These are phyloP conservation scores for Polia nebulosa DNA, from an alignment of 2,888 invertebrate species.

Conservation along the genomic window DNA sequence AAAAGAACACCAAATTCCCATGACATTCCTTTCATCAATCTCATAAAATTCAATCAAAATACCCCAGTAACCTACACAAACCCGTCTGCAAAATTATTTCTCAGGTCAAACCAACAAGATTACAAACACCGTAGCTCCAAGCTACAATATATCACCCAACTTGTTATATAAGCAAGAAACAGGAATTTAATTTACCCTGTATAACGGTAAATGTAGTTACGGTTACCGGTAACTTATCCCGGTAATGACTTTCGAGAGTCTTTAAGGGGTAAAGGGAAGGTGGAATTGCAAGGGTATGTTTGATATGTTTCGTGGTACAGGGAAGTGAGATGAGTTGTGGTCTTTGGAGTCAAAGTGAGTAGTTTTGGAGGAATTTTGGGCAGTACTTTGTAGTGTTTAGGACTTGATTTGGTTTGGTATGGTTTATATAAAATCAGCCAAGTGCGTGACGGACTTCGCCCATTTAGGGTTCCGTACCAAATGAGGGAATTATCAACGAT, in stretches of 20 bases:
- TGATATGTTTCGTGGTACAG: slow-evolving; percentile 21
- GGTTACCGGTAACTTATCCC: slow-evolving; percentile 60
- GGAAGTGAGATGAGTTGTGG: slow-evolving; percentile 16
- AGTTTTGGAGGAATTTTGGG: background rate
- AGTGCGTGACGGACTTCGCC: no score
- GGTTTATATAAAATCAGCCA: no score
- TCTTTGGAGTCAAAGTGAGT: background rate
- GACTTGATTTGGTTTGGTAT: no score
- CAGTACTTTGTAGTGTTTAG: no score
- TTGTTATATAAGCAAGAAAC: slow-evolving; percentile 56
- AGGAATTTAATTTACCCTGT: slow-evolving; percentile 66
- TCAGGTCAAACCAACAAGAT: slow-evolving; percentile 36
- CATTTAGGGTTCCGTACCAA: no score
- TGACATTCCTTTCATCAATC: background rate
- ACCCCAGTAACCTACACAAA: background rate
- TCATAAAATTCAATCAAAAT: slow-evolving; percentile 22
- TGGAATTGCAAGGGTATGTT: slow-evolving; percentile 30
- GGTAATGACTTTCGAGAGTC: slow-evolving; percentile 61
- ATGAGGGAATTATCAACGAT: no score
- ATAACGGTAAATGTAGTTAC: slow-evolving; percentile 62
- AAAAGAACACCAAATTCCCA: background rate
- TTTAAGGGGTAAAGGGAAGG: slow-evolving; percentile 21
- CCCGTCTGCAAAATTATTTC: slow-evolving; percentile 29
- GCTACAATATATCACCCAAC: slow-evolving; percentile 46
- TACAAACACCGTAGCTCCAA: slow-evolving; percentile 21